Conservation (phyloP, 1,140 invertebrate species). For the Plodia interpunctella region DNA sequence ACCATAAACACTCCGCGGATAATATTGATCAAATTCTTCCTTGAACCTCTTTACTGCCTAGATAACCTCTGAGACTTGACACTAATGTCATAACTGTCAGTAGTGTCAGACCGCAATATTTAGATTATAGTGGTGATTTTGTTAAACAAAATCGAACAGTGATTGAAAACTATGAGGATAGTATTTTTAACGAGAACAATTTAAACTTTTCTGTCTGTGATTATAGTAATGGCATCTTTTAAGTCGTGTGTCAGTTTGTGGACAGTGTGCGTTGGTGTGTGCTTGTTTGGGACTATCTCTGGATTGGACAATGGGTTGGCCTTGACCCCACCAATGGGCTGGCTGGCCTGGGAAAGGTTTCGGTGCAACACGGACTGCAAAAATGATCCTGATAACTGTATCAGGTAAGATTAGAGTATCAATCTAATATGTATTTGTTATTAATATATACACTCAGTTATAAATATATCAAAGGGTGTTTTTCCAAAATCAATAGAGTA, state of each 20-base stretch:
- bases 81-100: slow-evolving; percentile 4
- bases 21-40: background rate
- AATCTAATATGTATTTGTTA: background rate
- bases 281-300: slow-evolving; percentile 52
- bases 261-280: slow-evolving; percentile 50
- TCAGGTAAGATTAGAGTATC: slow-evolving; percentile 81
- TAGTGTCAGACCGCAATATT: background rate
- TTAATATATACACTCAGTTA: too few relatives aligned
- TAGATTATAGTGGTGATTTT: slow-evolving; percentile 5
- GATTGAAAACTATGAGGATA: slow-evolving; percentile 51
- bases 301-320: slow-evolving; percentile 89
- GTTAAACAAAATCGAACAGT: slow-evolving; percentile 24
- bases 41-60: background rate
- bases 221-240: slow-evolving; percentile 47
- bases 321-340: slow-evolving; percentile 90
- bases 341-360: slow-evolving; percentile 96
- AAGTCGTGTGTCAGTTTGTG: slow-evolving; percentile 40
- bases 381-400: slow-evolving; percentile 94
- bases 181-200: slow-evolving; percentile 33
- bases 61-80: slow-evolving; percentile 2
- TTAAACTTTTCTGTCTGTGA: slow-evolving; percentile 18
- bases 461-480: too few relatives aligned
- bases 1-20: too few relatives aligned
- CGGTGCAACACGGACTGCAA: slow-evolving; percentile 95
- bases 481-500: too few relatives aligned